phyloP scores from a whole-genome alignment of 2,113 vertebrate species.

The Tachuris rubrigastra region DNA sequence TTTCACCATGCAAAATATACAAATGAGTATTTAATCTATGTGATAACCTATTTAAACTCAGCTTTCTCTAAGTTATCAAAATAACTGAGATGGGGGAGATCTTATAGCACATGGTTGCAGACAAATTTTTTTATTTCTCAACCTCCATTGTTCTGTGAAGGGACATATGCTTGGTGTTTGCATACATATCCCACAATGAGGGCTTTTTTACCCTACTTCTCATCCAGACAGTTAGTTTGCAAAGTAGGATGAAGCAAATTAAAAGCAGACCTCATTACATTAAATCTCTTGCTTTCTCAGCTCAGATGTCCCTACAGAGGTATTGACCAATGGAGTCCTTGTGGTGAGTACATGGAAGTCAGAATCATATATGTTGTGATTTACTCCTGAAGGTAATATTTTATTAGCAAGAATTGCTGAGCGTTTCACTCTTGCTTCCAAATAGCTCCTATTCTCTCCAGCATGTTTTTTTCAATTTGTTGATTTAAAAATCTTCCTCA shows the following conservation, averaged over 20 bases:
- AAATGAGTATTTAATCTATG: not conserved
- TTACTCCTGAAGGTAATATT: not conserved
- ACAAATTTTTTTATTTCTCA: not conserved
- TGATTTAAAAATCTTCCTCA: not conserved
- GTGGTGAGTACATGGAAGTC: slow-evolving; percentile 71
- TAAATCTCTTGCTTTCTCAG: slow-evolving; percentile 50
- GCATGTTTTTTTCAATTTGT: not conserved
- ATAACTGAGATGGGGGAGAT: not conserved
- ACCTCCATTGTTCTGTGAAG: not conserved
- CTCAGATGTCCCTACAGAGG: slow-evolving; percentile 52
- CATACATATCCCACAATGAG: not conserved
- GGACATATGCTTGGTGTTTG: not conserved
- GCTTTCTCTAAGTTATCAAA: not conserved
- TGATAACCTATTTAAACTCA: not conserved
- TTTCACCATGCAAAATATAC: not conserved
- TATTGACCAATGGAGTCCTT: slow-evolving; percentile 78
- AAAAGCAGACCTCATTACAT: not conserved
- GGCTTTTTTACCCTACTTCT: not conserved
- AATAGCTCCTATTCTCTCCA: not conserved
- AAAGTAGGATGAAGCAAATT: not conserved
- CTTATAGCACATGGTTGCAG: not conserved
- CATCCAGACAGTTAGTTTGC: not conserved
- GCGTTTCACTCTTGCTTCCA: not conserved
- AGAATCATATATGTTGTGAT: not conserved
- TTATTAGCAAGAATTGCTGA: not conserved